Evolutionary conservation across 2,888 invertebrate species (phyloP).

Genomic region (Osedax frankpressi): DNA sequence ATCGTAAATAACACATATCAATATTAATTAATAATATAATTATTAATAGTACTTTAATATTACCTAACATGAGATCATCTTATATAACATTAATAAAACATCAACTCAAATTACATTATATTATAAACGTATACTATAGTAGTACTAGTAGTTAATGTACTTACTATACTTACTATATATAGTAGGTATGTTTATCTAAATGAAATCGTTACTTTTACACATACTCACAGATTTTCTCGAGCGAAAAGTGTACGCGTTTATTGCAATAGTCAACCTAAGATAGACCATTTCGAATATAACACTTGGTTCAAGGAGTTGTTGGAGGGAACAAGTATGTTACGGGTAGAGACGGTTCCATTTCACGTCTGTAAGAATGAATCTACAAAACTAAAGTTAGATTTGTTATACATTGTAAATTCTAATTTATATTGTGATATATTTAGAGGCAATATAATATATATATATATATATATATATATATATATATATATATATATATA

Average conservation of each 20-base stretch:
- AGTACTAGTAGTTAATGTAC: too few species aligned
- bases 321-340: slow-evolving; percentile 2
- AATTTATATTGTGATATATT: neutral
- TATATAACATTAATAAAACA: too few species aligned
- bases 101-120: too few species aligned
- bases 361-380: neutral
- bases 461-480: too few species aligned
- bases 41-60: too few species aligned
- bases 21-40: too few species aligned
- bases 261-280: slow-evolving; percentile 23
- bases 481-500: neutral
- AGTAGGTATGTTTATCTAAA: too few species aligned
- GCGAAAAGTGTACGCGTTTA: slow-evolving; percentile 31
- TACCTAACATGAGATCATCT: too few species aligned
- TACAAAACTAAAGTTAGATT: neutral
- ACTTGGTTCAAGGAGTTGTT: slow-evolving; percentile 31
- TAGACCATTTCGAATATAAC: slow-evolving; percentile 24
- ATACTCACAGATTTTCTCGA: neutral
- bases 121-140: too few species aligned
- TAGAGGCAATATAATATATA: neutral
- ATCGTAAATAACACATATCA: too few species aligned
- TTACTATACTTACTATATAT: too few species aligned
- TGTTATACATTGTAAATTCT: neutral
- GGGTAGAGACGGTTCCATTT: neutral
- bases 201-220: too few species aligned